These are phyloP conservation scores for Antitype chi DNA, from an alignment of 2,888 invertebrate species.

Conservation along the genomic window DNA sequence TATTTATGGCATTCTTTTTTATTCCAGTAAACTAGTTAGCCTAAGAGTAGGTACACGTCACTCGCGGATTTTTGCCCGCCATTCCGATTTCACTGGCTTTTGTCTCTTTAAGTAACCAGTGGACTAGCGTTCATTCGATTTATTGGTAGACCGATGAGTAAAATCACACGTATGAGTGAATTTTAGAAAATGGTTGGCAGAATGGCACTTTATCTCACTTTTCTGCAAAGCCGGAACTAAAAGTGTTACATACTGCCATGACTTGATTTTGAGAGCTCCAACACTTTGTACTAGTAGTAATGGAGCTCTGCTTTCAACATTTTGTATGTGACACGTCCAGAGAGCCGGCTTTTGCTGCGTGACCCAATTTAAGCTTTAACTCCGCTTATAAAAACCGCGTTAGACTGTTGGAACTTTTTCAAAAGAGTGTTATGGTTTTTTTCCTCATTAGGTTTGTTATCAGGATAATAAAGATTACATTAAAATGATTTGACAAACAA, in stretches of 20 bases:
- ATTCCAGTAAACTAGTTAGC: background rate
- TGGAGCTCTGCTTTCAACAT: slow-evolving; percentile 32
- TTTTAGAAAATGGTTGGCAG: background rate
- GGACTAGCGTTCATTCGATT: background rate
- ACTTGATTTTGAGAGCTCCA: slow-evolving; percentile 23
- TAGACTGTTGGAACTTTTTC: background rate
- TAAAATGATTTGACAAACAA: background rate
- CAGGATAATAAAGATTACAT: background rate
- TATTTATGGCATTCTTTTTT: background rate
- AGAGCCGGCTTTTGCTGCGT: slow-evolving; percentile 14
- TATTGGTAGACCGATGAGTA: background rate
- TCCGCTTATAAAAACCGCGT: slow-evolving; percentile 18
- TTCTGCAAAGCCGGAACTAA: background rate
- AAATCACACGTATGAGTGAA: background rate
- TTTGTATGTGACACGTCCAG: slow-evolving; percentile 31
- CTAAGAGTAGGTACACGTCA: background rate
- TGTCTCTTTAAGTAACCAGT: background rate
- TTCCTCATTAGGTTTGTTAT: background rate
- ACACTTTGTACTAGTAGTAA: slow-evolving; percentile 15
- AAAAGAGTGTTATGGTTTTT: background rate
- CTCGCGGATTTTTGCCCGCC: no score
- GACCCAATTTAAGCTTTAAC: slow-evolving; percentile 41
- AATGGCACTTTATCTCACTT: background rate
- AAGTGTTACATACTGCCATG: background rate
- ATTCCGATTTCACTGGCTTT: background rate